These are phyloP conservation scores for Penaeus monodon DNA, from an alignment of 2,888 invertebrate genomes.

Conservation along the genomic window DNA sequence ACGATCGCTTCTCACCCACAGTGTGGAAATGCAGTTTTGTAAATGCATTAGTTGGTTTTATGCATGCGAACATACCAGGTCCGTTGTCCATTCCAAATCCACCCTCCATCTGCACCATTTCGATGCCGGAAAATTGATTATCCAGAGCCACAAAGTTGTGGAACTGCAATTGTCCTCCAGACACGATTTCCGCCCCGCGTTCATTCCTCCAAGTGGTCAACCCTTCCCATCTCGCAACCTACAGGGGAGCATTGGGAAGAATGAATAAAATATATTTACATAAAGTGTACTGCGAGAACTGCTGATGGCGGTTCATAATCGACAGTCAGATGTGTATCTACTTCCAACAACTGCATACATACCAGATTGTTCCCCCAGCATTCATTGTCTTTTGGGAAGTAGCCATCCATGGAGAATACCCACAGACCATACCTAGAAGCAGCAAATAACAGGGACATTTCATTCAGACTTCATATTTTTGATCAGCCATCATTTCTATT, in stretches of 20 bases:
- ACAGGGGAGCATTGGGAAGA: background rate
- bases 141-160: constrained; percentile 55
- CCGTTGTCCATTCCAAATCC: constrained; percentile 42
- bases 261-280: background rate
- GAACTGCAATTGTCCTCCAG: constrained; percentile 49
- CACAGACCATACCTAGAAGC: constrained; percentile 59
- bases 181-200: constrained; percentile 61
- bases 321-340: background rate
- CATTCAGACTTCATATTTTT: no score
- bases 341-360: background rate
- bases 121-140: constrained; percentile 49
- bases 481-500: no score
- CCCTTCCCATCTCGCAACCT: constrained; percentile 42
- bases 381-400: constrained; percentile 31
- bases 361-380: constrained; percentile 22
- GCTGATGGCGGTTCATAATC: background rate
- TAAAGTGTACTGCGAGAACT: background rate
- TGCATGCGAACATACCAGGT: constrained; percentile 35
- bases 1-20: no score
- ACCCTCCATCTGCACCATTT: constrained; percentile 53
- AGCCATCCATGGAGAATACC: constrained; percentile 63
- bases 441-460: background rate
- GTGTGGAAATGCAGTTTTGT: no score
- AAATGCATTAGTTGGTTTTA: no score
- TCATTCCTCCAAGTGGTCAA: constrained; percentile 61